A percentile compares a stretch with the other conserved stretches of the same genome.
Conservation (phyloP, 2,888 invertebrate genomes). For the Rugalucina vietnamica region DNA sequence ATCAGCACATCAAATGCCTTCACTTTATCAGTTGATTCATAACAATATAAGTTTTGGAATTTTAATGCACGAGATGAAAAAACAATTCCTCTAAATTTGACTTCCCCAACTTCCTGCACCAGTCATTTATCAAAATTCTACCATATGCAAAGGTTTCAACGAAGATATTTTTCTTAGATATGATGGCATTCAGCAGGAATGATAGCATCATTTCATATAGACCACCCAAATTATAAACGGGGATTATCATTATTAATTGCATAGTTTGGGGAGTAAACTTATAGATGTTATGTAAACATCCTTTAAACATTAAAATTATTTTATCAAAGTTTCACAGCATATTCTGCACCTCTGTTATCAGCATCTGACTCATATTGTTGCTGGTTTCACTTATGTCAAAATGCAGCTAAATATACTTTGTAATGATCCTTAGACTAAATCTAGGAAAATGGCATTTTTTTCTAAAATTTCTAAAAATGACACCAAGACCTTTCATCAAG, state of each 20-base stretch:
- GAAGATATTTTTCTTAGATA: conserved; percentile 63
- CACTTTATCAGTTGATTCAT: neutral
- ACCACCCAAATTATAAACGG: conserved; percentile 60
- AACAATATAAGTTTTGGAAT: conserved; percentile 53
- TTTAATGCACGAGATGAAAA: conserved; percentile 59
- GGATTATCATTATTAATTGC: conserved; percentile 65
- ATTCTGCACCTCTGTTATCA: conserved; percentile 60
- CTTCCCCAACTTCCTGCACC: conserved; percentile 43
- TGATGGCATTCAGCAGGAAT: conserved; percentile 56
- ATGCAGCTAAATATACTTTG: too few species aligned
- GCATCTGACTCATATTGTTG: neutral
- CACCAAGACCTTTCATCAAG: too few species aligned
- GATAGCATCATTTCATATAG: conserved; percentile 51
- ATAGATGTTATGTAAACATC: conserved; percentile 55
- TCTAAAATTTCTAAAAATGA: too few species aligned
- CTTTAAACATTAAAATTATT: conserved; percentile 60
- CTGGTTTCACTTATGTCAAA: neutral
- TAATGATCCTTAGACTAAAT: too few species aligned
- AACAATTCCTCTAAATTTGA: conserved; percentile 61
- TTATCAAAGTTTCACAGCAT: conserved; percentile 62
- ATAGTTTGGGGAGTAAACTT: conserved; percentile 57
- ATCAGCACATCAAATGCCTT: too few species aligned
- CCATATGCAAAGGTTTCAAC: conserved; percentile 58
- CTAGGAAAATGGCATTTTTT: too few species aligned
- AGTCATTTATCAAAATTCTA: conserved; percentile 59